These are phyloP conservation scores for Platalea minor DNA, from an alignment of 2,797 vertebrate species.

Conservation along the genomic window DNA sequence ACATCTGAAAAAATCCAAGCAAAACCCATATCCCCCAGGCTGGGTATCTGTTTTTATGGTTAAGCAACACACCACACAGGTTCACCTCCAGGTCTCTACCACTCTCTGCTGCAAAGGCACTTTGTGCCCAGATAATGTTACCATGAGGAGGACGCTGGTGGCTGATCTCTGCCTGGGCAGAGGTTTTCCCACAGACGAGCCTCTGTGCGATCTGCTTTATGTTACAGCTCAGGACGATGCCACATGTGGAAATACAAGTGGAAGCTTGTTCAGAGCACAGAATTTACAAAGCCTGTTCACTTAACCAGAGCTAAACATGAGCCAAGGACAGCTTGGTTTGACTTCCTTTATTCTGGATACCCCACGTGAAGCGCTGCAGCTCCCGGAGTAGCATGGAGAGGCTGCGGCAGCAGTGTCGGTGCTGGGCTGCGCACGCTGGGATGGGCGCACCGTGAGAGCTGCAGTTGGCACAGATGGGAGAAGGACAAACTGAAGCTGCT, in stretches of 20 bases:
- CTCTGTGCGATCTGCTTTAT: neutral
- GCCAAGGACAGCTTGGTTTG: slow-evolving; percentile 18
- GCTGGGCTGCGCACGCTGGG: neutral
- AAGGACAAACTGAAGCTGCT: neutral
- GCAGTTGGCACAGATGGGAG: neutral
- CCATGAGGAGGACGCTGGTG: neutral
- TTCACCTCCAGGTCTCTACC: neutral
- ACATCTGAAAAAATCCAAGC: neutral
- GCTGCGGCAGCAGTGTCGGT: neutral
- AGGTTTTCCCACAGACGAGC: neutral
- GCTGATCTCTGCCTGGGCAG: neutral
- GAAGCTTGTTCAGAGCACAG: slow-evolving; percentile 24
- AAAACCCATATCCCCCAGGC: neutral
- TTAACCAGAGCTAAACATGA: neutral
- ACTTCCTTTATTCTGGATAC: neutral
- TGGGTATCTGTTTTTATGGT: neutral
- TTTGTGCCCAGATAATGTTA: neutral
- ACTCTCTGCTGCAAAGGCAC: neutral
- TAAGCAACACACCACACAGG: neutral
- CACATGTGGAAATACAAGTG: neutral
- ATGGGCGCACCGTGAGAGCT: neutral
- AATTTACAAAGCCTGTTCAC: slow-evolving; percentile 14
- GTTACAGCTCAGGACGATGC: neutral
- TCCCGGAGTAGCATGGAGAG: neutral
- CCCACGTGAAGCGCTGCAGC: neutral